Conservation (phyloP, 2,113 vertebrate genomes). For the Aplodontia rufa region DNA sequence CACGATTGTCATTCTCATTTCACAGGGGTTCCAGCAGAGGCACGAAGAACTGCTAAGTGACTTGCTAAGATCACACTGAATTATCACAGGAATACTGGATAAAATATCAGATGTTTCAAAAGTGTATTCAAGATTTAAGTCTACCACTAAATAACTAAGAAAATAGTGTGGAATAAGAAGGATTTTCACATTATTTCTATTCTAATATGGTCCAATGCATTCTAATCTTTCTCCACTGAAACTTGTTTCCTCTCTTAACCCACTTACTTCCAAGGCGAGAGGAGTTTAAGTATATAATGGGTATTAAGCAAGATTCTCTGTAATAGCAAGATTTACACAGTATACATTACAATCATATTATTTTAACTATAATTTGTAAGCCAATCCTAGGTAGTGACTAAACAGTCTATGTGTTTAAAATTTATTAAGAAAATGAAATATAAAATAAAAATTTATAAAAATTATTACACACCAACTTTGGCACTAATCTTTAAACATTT, state of each 20-base stretch:
- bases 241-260: neutral
- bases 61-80: neutral
- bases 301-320: neutral
- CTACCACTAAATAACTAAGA: neutral
- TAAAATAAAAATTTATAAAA: neutral
- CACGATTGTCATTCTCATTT: neutral
- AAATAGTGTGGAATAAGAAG: neutral
- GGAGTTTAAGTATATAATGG: neutral
- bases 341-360: neutral
- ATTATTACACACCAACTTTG: neutral
- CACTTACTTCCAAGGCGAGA: neutral
- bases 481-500: neutral
- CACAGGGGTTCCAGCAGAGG: neutral
- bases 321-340: neutral
- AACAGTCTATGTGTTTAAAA: neutral
- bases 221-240: neutral
- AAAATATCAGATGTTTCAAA: neutral
- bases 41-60: neutral
- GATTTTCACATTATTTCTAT: neutral
- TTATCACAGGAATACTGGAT: neutral
- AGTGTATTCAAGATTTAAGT: accelerated
- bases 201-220: neutral
- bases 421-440: neutral
- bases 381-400: neutral
- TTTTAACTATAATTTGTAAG: neutral